Percentiles rank a stretch among this genome's conserved stretches.
Conservation (phyloP, 2,113 vertebrate species). For the Polyodon spathula region DNA sequence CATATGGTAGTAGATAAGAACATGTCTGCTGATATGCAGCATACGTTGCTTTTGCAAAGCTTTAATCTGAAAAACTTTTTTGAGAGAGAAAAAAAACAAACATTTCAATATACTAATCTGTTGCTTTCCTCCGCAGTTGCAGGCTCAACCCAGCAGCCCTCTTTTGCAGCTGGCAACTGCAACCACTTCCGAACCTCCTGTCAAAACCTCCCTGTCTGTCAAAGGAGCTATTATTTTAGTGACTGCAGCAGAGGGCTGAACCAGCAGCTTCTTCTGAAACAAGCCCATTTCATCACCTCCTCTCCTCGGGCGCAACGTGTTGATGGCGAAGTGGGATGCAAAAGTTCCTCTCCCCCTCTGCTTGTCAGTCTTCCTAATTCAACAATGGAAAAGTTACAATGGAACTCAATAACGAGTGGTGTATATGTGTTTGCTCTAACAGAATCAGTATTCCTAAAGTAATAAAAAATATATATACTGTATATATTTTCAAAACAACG, state of each 20-base stretch:
- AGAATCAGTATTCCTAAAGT: no score
- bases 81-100: no score
- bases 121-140: background rate
- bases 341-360: slow-evolving; percentile 16
- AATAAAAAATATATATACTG: no score
- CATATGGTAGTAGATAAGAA: no score
- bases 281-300: slow-evolving; percentile 50
- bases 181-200: background rate
- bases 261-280: slow-evolving; percentile 31
- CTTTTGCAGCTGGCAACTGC: background rate
- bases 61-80: no score
- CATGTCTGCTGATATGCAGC: no score
- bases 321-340: slow-evolving; percentile 41
- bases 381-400: background rate
- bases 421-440: no score
- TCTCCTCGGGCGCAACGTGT: slow-evolving; percentile 39
- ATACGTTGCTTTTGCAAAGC: no score
- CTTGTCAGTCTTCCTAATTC: slow-evolving; percentile 6
- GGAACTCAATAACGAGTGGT: no score
- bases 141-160: background rate
- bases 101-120: background rate
- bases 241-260: slow-evolving; percentile 11
- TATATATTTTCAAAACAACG: no score
- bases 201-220: background rate
- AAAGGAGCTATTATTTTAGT: background rate